Percentiles rank a stretch among this genome's conserved stretches.
Conservation (phyloP, 2,113 vertebrate genomes). For the Neofelis nebulosa region DNA sequence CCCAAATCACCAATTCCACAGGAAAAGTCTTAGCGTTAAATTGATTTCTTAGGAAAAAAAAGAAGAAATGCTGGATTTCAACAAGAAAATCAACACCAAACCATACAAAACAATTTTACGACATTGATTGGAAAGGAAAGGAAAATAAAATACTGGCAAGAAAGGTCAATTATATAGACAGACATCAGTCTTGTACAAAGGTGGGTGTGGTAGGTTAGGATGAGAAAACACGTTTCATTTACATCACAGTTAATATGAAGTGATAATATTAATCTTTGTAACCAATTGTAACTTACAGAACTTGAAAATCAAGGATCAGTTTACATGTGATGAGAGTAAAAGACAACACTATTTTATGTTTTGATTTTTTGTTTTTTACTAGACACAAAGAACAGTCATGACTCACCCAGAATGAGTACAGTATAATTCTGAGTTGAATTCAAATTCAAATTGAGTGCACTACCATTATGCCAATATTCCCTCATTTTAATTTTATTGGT, state of each 20-base stretch:
- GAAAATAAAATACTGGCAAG: neutral
- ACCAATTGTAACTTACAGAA: neutral
- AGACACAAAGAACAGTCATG: neutral
- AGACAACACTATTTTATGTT: neutral
- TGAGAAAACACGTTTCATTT: neutral
- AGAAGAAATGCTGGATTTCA: neutral
- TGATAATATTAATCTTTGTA: neutral
- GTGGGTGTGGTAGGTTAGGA: neutral
- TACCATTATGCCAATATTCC: neutral
- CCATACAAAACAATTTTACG: neutral
- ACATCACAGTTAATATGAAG: neutral
- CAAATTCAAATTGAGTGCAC: neutral
- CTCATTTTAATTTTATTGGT: neutral
- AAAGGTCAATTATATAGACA: neutral
- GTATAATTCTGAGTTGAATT: neutral
- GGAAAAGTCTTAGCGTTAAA: neutral
- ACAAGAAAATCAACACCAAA: neutral
- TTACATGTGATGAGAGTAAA: neutral
- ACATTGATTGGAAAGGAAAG: neutral
- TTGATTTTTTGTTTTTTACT: neutral
- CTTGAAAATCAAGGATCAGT: neutral
- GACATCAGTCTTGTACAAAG: neutral
- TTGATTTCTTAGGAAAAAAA: neutral
- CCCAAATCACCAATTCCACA: neutral
- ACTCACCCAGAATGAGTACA: neutral